Evolutionary conservation across 92 coral and sea anemone species (phyloP), one percentile per base, ranked within the genome.

Genomic region (Epizoanthus ramosus): DNA sequence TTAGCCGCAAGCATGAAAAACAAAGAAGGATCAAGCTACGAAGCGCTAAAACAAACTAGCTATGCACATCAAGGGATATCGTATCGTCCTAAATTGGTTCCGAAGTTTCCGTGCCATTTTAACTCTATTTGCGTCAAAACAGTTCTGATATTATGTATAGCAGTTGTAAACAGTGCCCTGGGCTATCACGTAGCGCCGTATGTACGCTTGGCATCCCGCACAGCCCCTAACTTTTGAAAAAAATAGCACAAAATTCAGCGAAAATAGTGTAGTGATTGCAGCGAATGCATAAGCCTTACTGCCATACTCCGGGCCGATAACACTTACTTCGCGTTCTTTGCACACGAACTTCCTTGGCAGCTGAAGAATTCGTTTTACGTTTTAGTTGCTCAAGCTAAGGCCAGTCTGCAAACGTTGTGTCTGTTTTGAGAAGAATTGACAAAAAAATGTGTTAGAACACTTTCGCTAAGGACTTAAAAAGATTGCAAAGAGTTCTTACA

Each of bases 111-210:
- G 54, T 47, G 54, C 15, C 2, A 9, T 47, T 0, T 47, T 15
- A 47, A 47, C 14, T 15, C 54, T 15, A 41, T 67, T 33, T 31
- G 31, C 47, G 22, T 67, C 23, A 33, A 15, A 33, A 67, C 3
- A 50, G 7, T 50, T 12, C 14, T 33, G 19, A 43, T 67, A 43
- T 8, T 41, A 19, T 6, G 22, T 17, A 67, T 9, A 2, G 4
- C n/a, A 12, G 43, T n/a, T 24, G 75, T 71, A 71, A 71, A 71
- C 75, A 71, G 45, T 43, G 75, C 75, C 75, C 75, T 8, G 22
- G 75, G 75, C 75, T 71, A 71, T 71, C 75, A 71, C 75, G 75
- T 71, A 71, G 56, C 9, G 4, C 15, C 2, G 15, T 7, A 13
- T 50, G 54, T 50, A 50, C 54, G 16, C 14, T 12, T 37, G 43